Conservation (phyloP, 2,888 invertebrate species). For the Lepeophtheirus nordmannii region DNA sequence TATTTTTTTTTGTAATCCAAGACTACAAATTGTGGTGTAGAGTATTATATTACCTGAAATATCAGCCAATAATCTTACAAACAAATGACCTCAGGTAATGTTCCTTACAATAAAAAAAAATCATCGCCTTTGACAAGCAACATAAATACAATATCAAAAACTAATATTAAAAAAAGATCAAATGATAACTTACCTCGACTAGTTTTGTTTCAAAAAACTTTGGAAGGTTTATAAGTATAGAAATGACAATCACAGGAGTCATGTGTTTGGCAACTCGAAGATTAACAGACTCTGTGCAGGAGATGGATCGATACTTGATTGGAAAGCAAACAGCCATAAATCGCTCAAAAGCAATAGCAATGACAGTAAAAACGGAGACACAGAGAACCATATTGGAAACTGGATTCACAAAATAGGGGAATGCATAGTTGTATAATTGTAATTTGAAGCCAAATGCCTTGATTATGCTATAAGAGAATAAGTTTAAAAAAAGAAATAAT, state of each 20-base stretch:
- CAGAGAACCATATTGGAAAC: slow-evolving; percentile 15
- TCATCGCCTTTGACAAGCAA: no score
- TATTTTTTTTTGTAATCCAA: no score
- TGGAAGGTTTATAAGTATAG: slow-evolving; percentile 14
- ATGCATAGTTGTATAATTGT: neutral
- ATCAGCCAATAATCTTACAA: no score
- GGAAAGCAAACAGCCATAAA: slow-evolving; percentile 14
- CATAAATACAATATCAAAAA: no score
- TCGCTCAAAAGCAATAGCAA: slow-evolving; percentile 17
- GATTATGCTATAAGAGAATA: neutral
- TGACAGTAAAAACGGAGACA: slow-evolving; percentile 2
- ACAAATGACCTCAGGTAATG: no score
- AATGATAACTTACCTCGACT: neutral
- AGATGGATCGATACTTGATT: slow-evolving; percentile 6
- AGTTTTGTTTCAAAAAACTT: slow-evolving; percentile 17
- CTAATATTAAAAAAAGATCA: no score
- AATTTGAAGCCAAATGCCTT: neutral
- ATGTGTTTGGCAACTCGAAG: neutral
- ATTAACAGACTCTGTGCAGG: slow-evolving; percentile 1
- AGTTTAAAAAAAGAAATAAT: slow-evolving; percentile 6
- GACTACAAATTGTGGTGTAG: no score
- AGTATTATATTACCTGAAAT: no score
- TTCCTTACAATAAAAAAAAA: no score
- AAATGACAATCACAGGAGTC: slow-evolving; percentile 9
- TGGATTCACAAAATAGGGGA: slow-evolving; percentile 14